Conservation (phyloP, 1,140 invertebrate species). For the Musca domestica region DNA sequence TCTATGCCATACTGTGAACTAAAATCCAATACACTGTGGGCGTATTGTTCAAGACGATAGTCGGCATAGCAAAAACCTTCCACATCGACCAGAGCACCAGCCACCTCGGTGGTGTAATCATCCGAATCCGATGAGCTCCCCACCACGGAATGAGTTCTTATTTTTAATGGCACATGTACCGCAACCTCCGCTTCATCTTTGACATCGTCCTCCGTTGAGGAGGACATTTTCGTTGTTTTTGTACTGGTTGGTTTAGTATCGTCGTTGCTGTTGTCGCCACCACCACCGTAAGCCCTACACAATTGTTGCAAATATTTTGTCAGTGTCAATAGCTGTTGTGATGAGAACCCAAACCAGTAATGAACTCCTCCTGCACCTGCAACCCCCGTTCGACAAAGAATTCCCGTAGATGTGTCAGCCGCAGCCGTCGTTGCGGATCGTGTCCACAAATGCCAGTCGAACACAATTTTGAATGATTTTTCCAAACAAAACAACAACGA, state of each 20-base stretch:
- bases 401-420: neutral
- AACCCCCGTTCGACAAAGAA: too few species aligned
- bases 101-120: conserved; percentile 9
- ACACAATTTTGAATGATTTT: conserved; percentile 24
- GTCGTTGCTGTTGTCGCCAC: too few species aligned
- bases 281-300: neutral
- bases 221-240: neutral
- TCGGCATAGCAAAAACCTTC: conserved; percentile 27
- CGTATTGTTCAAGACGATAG: conserved; percentile 64
- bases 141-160: neutral
- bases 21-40: conserved; percentile 71
- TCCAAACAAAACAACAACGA: conserved; percentile 1
- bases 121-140: neutral
- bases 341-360: conserved; percentile 19
- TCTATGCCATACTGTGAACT: conserved; percentile 88
- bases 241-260: too few species aligned
- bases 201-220: neutral
- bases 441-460: conserved; percentile 19
- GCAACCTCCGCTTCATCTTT: neutral
- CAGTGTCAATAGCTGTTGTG: conserved; percentile 6
- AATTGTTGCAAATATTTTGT: conserved; percentile 7
- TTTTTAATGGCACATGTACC: too few species aligned
- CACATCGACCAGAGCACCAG: conserved; percentile 25
- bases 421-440: conserved; percentile 7
- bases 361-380: neutral